Percentiles rank a stretch among this genome's conserved stretches.
These are phyloP conservation scores for Antigone vipio DNA, from an alignment of 2,113 vertebrate species.

Conservation along the genomic window DNA sequence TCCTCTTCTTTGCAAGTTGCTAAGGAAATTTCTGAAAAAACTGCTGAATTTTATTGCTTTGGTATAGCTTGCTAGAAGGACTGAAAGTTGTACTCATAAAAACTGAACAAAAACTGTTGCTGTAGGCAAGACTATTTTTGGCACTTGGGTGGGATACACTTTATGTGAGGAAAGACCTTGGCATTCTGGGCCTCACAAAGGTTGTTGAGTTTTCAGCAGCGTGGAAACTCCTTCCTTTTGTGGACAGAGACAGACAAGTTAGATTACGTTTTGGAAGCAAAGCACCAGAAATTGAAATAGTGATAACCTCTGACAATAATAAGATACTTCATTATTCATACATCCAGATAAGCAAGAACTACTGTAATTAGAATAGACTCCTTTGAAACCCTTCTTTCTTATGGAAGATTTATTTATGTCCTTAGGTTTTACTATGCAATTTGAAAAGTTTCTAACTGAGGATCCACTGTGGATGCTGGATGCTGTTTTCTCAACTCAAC, in stretches of 20 bases:
- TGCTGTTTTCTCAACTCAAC: neutral
- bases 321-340: neutral
- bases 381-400: neutral
- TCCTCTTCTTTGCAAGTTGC: neutral
- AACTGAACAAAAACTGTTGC: neutral
- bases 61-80: neutral
- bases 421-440: neutral
- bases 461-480: neutral
- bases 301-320: neutral
- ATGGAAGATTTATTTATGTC: neutral
- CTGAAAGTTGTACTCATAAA: neutral
- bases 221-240: neutral
- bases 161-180: neutral
- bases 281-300: neutral
- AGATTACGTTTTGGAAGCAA: neutral
- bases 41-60: neutral
- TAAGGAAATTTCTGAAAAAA: neutral
- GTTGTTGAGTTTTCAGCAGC: neutral
- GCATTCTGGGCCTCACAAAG: neutral
- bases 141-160: neutral
- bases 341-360: neutral
- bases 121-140: neutral
- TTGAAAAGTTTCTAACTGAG: neutral
- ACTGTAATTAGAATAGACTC: neutral
- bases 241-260: neutral